These are phyloP conservation scores for Cybosia mesomella DNA, from an alignment of 2,888 invertebrate genomes.

Conservation along the genomic window DNA sequence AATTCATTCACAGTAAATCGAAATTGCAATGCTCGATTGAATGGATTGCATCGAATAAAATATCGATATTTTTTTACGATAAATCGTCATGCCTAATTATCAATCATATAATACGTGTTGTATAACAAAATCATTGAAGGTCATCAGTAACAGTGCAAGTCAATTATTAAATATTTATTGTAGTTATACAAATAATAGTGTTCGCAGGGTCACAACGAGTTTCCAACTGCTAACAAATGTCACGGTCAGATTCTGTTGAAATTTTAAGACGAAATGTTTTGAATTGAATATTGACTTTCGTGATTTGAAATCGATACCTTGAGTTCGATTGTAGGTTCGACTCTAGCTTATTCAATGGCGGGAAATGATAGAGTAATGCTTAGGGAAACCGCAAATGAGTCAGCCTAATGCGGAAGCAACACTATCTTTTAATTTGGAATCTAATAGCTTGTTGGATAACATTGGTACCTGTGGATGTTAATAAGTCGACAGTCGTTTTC, in stretches of 20 bases:
- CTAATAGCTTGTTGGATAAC: no score
- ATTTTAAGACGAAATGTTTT: slow-evolving; percentile 6
- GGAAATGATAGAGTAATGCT: no score
- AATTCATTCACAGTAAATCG: no score
- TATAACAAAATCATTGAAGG: neutral
- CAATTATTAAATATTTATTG: slow-evolving; percentile 1
- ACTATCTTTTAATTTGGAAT: no score
- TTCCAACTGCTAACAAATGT: slow-evolving; percentile 3
- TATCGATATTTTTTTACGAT: neutral
- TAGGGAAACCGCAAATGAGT: no score
- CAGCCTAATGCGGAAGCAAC: no score
- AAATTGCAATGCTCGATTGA: neutral
- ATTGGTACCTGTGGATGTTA: no score
- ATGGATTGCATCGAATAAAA: neutral
- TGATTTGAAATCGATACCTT: neutral
- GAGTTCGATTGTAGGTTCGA: neutral
- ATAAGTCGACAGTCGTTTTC: no score
- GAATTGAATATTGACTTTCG: neutral
- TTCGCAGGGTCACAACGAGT: slow-evolving; percentile 3
- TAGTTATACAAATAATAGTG: slow-evolving; percentile 7
- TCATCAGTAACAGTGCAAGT: neutral
- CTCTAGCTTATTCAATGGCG: no score
- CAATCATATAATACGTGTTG: neutral
- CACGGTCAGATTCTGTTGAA: slow-evolving; percentile 13
- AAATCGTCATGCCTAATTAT: neutral